phyloP scores from a whole-genome alignment of 2,797 vertebrate species.

The Columba guinea region DNA sequence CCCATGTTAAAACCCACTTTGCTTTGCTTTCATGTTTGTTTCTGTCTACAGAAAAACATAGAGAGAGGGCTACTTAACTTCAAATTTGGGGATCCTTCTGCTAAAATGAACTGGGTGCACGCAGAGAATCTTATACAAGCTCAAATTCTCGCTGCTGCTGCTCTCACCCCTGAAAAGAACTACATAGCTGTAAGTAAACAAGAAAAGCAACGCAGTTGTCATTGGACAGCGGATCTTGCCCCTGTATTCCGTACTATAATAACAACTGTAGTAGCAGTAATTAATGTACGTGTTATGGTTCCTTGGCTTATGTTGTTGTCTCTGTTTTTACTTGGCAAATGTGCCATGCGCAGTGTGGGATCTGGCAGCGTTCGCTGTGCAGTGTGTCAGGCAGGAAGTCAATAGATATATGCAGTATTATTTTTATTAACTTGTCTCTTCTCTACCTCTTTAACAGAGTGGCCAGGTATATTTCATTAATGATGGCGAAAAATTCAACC shows the following conservation, averaged over 20 bases:
- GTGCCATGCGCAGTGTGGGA: background rate
- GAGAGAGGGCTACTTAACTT: constrained; percentile 87
- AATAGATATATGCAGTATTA: background rate
- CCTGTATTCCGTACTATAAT: background rate
- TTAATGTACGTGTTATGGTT: background rate
- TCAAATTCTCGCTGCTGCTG: constrained; percentile 87
- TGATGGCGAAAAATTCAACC: constrained; percentile 89
- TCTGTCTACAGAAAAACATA: constrained; percentile 82
- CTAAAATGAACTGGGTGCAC: constrained; percentile 94
- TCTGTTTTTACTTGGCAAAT: background rate
- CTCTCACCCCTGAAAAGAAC: constrained; percentile 79
- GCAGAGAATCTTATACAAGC: constrained; percentile 90
- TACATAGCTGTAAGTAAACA: constrained; percentile 86
- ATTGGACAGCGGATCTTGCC: background rate
- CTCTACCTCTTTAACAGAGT: constrained; percentile 77
- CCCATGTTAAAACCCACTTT: background rate
- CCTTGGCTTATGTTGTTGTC: background rate
- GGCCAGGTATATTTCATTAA: constrained; percentile 96
- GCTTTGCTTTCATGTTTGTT: background rate
- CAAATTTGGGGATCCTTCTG: constrained; percentile 82
- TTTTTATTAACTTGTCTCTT: constrained; percentile 20
- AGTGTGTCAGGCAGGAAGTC: background rate
- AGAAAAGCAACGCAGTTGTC: background rate
- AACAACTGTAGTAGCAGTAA: background rate
- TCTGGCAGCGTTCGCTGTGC: background rate